Base-by-base conservation (phyloP, 2,797 vertebrate species). In the Chrysocyon brachyurus region DNA sequence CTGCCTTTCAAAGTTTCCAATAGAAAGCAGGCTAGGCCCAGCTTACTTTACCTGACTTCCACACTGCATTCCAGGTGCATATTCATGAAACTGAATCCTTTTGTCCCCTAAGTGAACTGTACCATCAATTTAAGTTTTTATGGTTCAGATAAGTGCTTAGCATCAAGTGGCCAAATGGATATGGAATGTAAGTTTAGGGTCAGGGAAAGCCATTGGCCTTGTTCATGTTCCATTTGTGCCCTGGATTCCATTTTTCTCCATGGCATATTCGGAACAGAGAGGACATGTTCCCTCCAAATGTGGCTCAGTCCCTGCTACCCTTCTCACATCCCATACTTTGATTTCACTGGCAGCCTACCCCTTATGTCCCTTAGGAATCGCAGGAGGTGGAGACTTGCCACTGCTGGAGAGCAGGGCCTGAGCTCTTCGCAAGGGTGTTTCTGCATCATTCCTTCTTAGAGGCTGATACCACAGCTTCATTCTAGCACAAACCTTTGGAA, bases 41-140 rank as follows among this genome's bases (percentile, higher is more conserved):
- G 66, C 40, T 49, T 24, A 5, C 52, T 24, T 19, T 68, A 2
- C 14, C 75, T 59, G 87, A 19, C 28, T 36, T 87, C 89, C 19
- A 28, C 0, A 2, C 28, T 52, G 36, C 6, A 33, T 16, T 36
- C 36, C 19, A 57, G 28, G 28, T 49, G 2, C 3, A 0, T 16
- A 21, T 90, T 85, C 82, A 88, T 88, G 9, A 85, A 78, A 59
- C 72, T 24, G 59, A 91, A 36, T 70, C 52, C 66, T 33, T 16
- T 9, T 17, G 40, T 31, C 17, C 54, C 12, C 22, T 7, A 0
- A 63, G 40, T 73, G 40, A 26, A 40, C 40, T 26, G 0, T 73
- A 28, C 22, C 72, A n/a, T 8, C 75, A 12, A 66, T 66, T 24
- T 75, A 49, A 61, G 22, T 16, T 57, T 95, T 85, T 52, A 0